A percentile compares a stretch with the other conserved stretches of the same genome.
Evolutionary conservation across 2,888 invertebrate species (phyloP).

Genomic region (Belgica antarctica): DNA sequence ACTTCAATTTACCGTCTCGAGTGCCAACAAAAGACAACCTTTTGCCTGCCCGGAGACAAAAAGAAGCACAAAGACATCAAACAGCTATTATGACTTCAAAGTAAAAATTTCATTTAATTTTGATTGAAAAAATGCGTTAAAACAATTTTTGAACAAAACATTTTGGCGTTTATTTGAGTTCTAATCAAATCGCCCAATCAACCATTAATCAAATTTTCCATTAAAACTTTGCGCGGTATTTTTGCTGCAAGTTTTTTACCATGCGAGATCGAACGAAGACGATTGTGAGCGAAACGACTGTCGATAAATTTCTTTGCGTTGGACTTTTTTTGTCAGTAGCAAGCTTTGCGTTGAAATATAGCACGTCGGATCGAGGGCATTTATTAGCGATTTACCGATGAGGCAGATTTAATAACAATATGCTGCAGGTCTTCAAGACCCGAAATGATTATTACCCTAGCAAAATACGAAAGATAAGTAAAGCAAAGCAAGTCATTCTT

Average conservation of each 20-base stretch:
- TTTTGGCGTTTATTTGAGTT: conserved; percentile 12
- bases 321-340: conserved; percentile 23
- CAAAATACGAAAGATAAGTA: neutral
- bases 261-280: neutral
- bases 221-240: conserved; percentile 10
- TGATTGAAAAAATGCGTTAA: too few species aligned
- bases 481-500: neutral
- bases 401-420: conserved; percentile 11
- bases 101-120: too few species aligned
- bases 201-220: conserved; percentile 22
- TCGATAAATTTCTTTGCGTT: neutral
- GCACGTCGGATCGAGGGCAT: conserved; percentile 10
- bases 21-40: neutral
- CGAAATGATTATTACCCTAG: conserved; percentile 10
- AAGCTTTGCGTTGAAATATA: conserved; percentile 22
- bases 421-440: neutral
- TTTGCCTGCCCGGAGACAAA: too few species aligned
- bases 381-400: conserved; percentile 8
- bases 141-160: too few species aligned
- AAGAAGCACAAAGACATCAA: too few species aligned
- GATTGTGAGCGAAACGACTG: neutral
- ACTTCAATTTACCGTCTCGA: conserved; percentile 3
- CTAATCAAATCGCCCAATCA: conserved; percentile 24
- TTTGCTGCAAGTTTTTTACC: neutral
- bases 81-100: too few species aligned